Base-by-base conservation (phyloP, 2,113 vertebrate species). In the Dunckerocampus dactyliophorus region DNA sequence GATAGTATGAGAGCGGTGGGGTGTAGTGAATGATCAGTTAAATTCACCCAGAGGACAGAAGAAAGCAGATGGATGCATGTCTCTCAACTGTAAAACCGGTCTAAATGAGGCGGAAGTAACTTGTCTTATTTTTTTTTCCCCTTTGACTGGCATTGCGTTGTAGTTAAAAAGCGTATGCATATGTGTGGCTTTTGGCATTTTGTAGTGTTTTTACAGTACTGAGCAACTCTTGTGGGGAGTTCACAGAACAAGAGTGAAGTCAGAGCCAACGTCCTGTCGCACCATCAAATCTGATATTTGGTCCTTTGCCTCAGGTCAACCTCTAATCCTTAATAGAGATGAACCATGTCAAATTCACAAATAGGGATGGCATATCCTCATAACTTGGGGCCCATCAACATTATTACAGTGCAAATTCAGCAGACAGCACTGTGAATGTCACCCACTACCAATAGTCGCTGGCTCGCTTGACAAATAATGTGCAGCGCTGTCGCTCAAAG, bases 291-390 rank as follows among this genome's bases (percentile, higher is more conserved):
- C 76, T 77, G 71, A 19, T 85, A 80, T 76, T 80, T 81, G 81
- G 78, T 75, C 69, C 62, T 60, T 63, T 55, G 79, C 77, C 82
- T 76, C 75, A 80, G 74, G 81, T 87, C 83, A 78, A 47, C 61
- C 67, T 85, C 62, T 72, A 81, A 85, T 88, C 71, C 77, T 65
- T 73, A 66, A 59, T 69, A 53, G 60, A 83, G 81, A 83, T 82
- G 72, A 76, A 80, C 78, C 68, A 68, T 74, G 81, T 88, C 75
- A 67, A 74, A 86, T 76, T 80, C 56, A 69, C 65, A 72, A 80
- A 79, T 85, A 69, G 73, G 66, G 55, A 65, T 64, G 46, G 47
- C 55, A 22, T 59, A 43, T 47, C 53, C 64, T 66, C 68, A 72
- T 76, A 43, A 71, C 13, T 69, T 66, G 47, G 59, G 55, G 49